Percentiles rank a stretch among this genome's conserved stretches.
Conservation (phyloP, 1,140 invertebrate genomes). For the Holcopasites calliopsidis region DNA sequence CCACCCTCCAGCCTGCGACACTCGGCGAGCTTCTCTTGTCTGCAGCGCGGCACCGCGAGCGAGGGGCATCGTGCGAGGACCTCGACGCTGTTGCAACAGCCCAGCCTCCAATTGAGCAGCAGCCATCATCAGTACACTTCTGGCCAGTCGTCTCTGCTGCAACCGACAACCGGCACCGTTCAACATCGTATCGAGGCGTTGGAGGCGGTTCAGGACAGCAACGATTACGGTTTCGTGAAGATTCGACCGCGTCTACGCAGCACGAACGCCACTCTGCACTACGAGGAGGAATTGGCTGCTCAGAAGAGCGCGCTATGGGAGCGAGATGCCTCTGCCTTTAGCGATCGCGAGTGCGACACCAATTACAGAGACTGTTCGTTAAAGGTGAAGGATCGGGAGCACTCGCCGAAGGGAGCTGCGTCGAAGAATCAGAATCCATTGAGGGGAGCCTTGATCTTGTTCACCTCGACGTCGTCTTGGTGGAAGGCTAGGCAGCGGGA, state of each 20-base stretch:
- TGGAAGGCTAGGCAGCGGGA: constrained; percentile 77
- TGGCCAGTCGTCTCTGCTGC: constrained; percentile 65
- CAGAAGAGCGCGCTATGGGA: constrained; percentile 61
- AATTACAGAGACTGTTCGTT: constrained; percentile 60
- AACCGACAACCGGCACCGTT: constrained; percentile 45
- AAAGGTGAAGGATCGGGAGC: constrained; percentile 57
- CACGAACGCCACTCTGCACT: constrained; percentile 73
- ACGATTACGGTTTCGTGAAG: constrained; percentile 78
- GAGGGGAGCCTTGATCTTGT: constrained; percentile 72
- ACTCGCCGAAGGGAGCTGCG: constrained; percentile 55
- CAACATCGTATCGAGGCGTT: constrained; percentile 39
- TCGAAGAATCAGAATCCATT: constrained; percentile 71
- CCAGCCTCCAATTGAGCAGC: constrained; percentile 63
- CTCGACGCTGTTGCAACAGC: constrained; percentile 78
- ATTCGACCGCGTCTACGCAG: constrained; percentile 76
- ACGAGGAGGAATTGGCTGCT: constrained; percentile 62
- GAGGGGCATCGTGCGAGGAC: constrained; percentile 77
- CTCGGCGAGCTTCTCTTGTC: constrained; percentile 80
- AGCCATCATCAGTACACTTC: constrained; percentile 63
- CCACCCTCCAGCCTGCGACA: constrained; percentile 78
- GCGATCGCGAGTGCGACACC: constrained; percentile 66
- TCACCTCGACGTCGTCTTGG: constrained; percentile 77
- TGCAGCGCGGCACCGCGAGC: constrained; percentile 73
- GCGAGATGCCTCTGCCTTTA: constrained; percentile 61
- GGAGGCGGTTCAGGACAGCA: constrained; percentile 57